Base-by-base conservation (phyloP, 2,797 vertebrate species). In the Antrozous pallidus region DNA sequence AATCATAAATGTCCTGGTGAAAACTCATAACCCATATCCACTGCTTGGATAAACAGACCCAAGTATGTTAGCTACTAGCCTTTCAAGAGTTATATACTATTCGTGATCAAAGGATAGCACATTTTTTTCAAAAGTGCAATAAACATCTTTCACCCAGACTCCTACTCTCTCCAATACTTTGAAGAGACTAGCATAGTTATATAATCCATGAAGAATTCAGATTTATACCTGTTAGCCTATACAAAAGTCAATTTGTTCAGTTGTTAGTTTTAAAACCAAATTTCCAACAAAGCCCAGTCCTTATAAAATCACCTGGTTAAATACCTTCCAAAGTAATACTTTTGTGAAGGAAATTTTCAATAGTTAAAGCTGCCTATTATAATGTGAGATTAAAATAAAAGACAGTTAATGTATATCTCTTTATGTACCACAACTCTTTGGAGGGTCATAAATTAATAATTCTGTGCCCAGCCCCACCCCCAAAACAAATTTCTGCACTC, bases 311-410 rank as follows among this genome's bases (percentile, higher is more conserved):
- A 91, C 54, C 38, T 58, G 28, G 18, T 63, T 88, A 83, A 73
- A 86, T 51, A 56, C 80, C 33, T 40, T 73, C 28, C 31, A 31
- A 88, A 83, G 71, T 31, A 45, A 80, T 33, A 73, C 11, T n/a
- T 47, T 40, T 67, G 24, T 12, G 65, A 86, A 82, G 40, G 94
- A 95, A 92, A 63, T 18, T 79, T 24, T 65, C 75, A 88, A 22
- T 61, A 73, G 18, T 61, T 88, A 33, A 92, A 90, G 24, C 58
- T 91, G n/a, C 28, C 28, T 24, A 7, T 63, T 58, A 24, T 8
- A 36, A 83, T 33, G 22, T 33, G 18, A 90, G 33, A 77, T 33
- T 47, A 65, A 94, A 92, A 69, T 63, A 80, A 88, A 93, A 89
- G 26, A 49, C 28, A 71, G 67, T 36, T 20, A 38, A 5, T 36